Percentiles rank a stretch among this genome's conserved stretches.
Conservation (phyloP, 2,888 invertebrate species). For the Hyposoter dolosus region DNA sequence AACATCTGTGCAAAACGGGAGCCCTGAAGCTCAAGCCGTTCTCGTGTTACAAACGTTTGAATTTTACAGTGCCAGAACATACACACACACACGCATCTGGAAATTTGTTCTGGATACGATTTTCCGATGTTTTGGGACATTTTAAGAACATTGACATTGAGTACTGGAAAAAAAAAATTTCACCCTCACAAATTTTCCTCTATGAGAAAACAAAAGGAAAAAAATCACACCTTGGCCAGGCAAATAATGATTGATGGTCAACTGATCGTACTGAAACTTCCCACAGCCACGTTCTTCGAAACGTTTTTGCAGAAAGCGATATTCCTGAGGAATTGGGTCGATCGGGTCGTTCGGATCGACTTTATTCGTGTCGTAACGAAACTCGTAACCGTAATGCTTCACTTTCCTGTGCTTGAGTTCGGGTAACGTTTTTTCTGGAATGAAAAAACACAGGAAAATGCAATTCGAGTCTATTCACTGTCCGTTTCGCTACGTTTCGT, state of each 20-base stretch:
- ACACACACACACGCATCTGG: too few species aligned
- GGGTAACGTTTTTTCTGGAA: slow-evolving; percentile 73
- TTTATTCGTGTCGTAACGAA: slow-evolving; percentile 94
- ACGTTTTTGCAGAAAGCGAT: slow-evolving; percentile 88
- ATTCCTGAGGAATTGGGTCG: slow-evolving; percentile 89
- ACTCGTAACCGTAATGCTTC: slow-evolving; percentile 96
- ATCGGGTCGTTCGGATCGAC: slow-evolving; percentile 91
- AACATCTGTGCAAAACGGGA: too few species aligned
- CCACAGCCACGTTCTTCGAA: slow-evolving; percentile 85
- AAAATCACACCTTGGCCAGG: slow-evolving; percentile 91
- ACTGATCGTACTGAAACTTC: slow-evolving; percentile 89
- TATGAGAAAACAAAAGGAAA: neutral
- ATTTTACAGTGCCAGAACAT: too few species aligned
- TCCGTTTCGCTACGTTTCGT: neutral
- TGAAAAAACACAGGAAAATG: neutral
- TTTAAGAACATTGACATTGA: too few species aligned
- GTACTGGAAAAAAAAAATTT: too few species aligned
- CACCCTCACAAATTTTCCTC: too few species aligned
- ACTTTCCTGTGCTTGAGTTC: slow-evolving; percentile 93
- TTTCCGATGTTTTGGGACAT: too few species aligned
- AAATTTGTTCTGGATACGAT: too few species aligned
- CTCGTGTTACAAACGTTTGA: too few species aligned
- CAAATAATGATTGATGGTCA: slow-evolving; percentile 93
- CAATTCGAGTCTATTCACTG: neutral
- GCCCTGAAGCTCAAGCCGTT: too few species aligned